Conservation (phyloP, 2,797 vertebrate genomes). For the Pygocentrus nattereri region DNA sequence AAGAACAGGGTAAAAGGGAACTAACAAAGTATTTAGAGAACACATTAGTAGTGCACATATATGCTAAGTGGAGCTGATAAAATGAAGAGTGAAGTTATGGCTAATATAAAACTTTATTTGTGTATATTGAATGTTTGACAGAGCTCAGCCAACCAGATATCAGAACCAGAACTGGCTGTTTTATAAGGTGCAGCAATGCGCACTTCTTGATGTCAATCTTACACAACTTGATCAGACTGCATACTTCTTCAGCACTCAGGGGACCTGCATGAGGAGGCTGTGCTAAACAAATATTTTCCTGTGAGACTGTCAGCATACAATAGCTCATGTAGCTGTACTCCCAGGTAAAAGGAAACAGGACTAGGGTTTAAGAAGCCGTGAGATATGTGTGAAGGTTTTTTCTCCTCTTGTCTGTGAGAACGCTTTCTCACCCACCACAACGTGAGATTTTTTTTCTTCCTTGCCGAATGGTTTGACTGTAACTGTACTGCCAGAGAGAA, state of each 20-base stretch:
- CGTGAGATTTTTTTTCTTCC: constrained; percentile 48
- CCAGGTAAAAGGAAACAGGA: constrained; percentile 37
- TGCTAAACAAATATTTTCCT: constrained; percentile 20
- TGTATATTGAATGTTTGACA: no score
- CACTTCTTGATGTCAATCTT: neutral
- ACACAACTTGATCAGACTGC: neutral
- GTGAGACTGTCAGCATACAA: constrained; percentile 2
- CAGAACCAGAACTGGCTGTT: neutral
- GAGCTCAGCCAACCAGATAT: no score
- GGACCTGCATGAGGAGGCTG: neutral
- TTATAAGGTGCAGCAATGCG: neutral
- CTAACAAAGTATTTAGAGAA: no score
- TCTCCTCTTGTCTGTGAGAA: constrained; percentile 26
- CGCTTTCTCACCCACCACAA: constrained; percentile 11
- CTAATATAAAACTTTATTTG: no score
- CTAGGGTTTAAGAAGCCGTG: constrained; percentile 29
- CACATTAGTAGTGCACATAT: no score
- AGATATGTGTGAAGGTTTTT: constrained; percentile 44
- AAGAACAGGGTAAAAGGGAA: no score
- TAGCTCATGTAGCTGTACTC: neutral
- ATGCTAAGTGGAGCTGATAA: no score
- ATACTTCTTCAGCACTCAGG: neutral
- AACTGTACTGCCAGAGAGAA: constrained; percentile 60
- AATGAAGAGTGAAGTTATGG: no score
- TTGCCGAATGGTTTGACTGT: constrained; percentile 66